These are phyloP conservation scores for Crotophaga sulcirostris DNA, from an alignment of 2,113 vertebrate species.

Conservation along the genomic window DNA sequence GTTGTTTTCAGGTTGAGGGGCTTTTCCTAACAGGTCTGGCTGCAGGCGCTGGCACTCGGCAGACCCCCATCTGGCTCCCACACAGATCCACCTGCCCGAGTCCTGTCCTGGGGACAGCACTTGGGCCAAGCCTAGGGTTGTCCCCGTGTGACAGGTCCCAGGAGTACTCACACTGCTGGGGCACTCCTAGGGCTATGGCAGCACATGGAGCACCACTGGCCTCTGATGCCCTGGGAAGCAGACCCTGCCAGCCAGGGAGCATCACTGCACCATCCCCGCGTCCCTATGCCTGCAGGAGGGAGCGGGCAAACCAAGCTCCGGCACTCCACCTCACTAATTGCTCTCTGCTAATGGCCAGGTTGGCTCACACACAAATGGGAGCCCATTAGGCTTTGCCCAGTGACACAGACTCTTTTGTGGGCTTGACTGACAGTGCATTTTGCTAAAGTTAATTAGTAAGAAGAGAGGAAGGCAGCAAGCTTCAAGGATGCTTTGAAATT, in stretches of 20 bases:
- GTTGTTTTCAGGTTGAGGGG: background rate
- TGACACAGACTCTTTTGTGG: background rate
- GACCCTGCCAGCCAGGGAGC: background rate
- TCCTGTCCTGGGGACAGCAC: background rate
- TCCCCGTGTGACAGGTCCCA: background rate
- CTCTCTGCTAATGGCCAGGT: conserved; percentile 47
- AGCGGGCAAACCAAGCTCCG: background rate
- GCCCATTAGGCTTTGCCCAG: conserved; percentile 51
- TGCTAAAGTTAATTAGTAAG: conserved; percentile 52
- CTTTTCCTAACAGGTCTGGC: background rate
- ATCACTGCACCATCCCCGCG: fast-evolving
- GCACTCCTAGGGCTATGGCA: background rate
- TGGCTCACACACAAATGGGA: conserved; percentile 43
- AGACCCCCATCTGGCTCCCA: fast-evolving
- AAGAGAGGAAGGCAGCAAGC: conserved; percentile 37
- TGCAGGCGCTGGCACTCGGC: fast-evolving
- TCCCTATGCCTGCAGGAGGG: background rate
- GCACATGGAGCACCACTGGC: background rate
- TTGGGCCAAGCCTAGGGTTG: background rate
- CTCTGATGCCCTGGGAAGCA: background rate
- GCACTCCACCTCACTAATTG: conserved; percentile 20
- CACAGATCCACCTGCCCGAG: fast-evolving
- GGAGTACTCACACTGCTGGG: fast-evolving
- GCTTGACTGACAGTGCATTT: conserved; percentile 41
- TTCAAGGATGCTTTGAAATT: conserved; percentile 61